phyloP scores from a whole-genome alignment of 2,797 vertebrate species.

The Serranus cabrilla region DNA sequence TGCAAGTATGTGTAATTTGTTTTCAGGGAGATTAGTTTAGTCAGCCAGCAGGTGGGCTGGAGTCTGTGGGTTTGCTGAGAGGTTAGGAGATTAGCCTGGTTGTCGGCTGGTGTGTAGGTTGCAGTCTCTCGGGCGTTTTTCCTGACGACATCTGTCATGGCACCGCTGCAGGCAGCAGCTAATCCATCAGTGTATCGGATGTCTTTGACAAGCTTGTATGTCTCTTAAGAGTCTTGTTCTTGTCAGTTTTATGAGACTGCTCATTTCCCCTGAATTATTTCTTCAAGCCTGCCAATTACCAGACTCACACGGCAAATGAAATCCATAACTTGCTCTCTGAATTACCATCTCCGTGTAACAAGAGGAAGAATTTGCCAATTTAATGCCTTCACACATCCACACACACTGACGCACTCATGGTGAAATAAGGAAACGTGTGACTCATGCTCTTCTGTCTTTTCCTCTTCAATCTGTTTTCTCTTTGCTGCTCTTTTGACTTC shows the following conservation, averaged over 20 bases:
- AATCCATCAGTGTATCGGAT: slow-evolving; percentile 47
- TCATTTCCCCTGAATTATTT: slow-evolving; percentile 31
- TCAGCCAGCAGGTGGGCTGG: slow-evolving; percentile 51
- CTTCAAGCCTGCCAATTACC: slow-evolving; percentile 25
- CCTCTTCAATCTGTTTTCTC: slow-evolving; percentile 4
- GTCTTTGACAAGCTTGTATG: slow-evolving; percentile 47
- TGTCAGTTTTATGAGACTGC: slow-evolving; percentile 34
- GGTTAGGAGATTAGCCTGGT: slow-evolving; percentile 52
- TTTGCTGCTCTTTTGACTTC: slow-evolving; percentile 6
- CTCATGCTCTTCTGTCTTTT: slow-evolving; percentile 14
- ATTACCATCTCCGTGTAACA: background rate
- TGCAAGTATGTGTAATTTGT: slow-evolving; percentile 35
- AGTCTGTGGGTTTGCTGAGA: slow-evolving; percentile 53
- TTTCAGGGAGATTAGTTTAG: slow-evolving; percentile 39
- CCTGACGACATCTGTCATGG: slow-evolving; percentile 49
- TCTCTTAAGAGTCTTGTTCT: slow-evolving; percentile 37
- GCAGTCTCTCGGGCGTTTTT: slow-evolving; percentile 36
- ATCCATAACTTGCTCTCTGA: slow-evolving; percentile 26
- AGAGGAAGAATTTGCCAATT: slow-evolving; percentile 20
- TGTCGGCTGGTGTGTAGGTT: slow-evolving; percentile 52
- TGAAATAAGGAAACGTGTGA: slow-evolving; percentile 17
- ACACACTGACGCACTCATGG: background rate
- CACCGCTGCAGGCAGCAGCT: slow-evolving; percentile 39
- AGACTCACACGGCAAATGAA: slow-evolving; percentile 26
- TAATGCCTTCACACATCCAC: background rate